A percentile compares a stretch with the other conserved stretches of the same genome.
Conservation (phyloP, 2,888 invertebrate genomes). For the Nephrotoma guestfalica region DNA sequence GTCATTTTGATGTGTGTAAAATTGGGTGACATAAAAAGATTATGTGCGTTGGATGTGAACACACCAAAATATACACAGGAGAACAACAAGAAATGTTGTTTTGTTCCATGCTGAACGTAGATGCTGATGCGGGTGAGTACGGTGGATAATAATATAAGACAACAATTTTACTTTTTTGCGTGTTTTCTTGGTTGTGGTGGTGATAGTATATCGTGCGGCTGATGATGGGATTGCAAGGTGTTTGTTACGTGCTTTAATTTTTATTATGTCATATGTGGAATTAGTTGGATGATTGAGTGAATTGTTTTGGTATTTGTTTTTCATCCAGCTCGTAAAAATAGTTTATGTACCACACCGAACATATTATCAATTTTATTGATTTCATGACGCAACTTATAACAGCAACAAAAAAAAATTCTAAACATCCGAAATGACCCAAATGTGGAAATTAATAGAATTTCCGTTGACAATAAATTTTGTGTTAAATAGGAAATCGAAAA, state of each 20-base stretch:
- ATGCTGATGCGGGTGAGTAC: not conserved
- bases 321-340: not conserved
- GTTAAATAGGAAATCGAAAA: not conserved
- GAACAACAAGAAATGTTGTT: not conserved
- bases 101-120: not conserved
- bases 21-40: slow-evolving; percentile 4
- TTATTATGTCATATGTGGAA: not conserved
- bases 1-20: slow-evolving; percentile 4
- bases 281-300: not conserved
- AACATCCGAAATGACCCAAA: not conserved
- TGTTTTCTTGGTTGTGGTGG: not conserved
- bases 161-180: not conserved
- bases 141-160: not conserved
- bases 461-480: not conserved
- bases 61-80: not conserved
- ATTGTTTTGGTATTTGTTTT: not conserved
- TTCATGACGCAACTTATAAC: not conserved
- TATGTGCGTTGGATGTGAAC: not conserved
- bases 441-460: not conserved
- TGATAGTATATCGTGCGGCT: not conserved
- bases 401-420: not conserved
- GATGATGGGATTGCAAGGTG: not conserved
- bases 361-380: not conserved
- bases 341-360: not conserved
- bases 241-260: not conserved